Evolutionary conservation across 2,888 invertebrate species (phyloP).

Genomic region (Leucoma salicis): DNA sequence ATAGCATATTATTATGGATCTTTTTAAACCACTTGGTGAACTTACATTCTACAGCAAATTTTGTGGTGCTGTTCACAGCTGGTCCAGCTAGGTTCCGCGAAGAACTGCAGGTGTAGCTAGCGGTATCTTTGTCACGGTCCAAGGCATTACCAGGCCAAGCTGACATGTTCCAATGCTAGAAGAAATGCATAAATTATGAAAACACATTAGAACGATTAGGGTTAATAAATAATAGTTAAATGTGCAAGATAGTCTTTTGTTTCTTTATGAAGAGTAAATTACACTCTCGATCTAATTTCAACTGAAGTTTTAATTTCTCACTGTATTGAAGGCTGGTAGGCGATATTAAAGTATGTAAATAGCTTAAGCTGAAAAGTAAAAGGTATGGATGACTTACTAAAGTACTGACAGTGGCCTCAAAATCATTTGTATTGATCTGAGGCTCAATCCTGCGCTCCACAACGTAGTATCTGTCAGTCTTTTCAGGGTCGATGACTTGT

Average conservation of each 20-base stretch:
- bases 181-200: not conserved
- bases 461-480: conserved; percentile 85
- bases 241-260: no score
- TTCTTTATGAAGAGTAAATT: no score
- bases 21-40: no score
- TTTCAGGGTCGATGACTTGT: conserved; percentile 83
- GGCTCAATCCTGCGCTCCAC: conserved; percentile 86
- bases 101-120: conserved; percentile 92
- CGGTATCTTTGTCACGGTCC: conserved; percentile 88
- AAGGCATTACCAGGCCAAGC: conserved; percentile 91
- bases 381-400: conserved; percentile 78
- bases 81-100: conserved; percentile 89
- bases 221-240: no score
- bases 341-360: no score
- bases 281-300: no score
- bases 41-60: conserved; percentile 95
- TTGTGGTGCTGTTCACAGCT: conserved; percentile 91
- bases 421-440: conserved; percentile 91
- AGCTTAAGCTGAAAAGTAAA: no score
- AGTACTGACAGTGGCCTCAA: conserved; percentile 93
- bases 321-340: no score
- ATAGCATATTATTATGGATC: no score
- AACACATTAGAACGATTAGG: no score
- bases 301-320: no score
- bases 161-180: conserved; percentile 91